Base-by-base conservation (phyloP, 2,113 vertebrate species). In the Heterochromis multidens region DNA sequence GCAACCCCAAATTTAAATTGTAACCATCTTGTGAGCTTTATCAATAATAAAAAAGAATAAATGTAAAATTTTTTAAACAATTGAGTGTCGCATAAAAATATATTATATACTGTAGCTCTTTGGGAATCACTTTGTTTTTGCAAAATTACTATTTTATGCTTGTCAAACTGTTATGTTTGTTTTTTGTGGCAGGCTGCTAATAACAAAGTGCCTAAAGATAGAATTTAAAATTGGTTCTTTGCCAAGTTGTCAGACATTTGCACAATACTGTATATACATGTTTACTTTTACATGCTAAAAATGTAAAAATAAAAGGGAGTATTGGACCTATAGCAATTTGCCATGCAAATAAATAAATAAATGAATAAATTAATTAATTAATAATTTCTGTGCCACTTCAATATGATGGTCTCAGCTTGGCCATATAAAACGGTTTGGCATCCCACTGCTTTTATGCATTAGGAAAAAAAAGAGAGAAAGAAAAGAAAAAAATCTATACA, bases 391-490 rank as follows among this genome's bases (percentile, higher is more conserved):
- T 37, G 35, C 37, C 23, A 40, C 21, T 40, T 65, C 14, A 65
- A 40, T 40, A 65, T 23, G 29, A 59, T 17, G 13, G 16, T 60
- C 58, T 29, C 58, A 60, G 58, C 58, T 16, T 59, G 25, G 25
- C 58, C 58, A 59, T 58, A 12, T 58, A 25, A 58, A 58, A 58
- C 23, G 25, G n/a, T 25, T 25, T 58, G n/a, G 11, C n/a, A 25
- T 23, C n/a, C 11, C 56, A 57, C 56, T 3, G 23, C n/a, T 58
- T 25, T 9, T 0, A 58, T 25, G 12, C n/a, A 23, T 57, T 57
- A 25, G 21, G 19, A 0, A 3, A 0, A 6, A 16, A 57, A 23
- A 23, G n/a, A 57, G n/a, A 56, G 54, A 0, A 23, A 56, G 1
- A n/a, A n/a, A 11, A 23, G 12, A 13, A 57, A 1, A 56, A n/a